These are phyloP conservation scores for Girardia tigrina DNA, from an alignment of 2,888 invertebrate genomes.

Conservation along the genomic window DNA sequence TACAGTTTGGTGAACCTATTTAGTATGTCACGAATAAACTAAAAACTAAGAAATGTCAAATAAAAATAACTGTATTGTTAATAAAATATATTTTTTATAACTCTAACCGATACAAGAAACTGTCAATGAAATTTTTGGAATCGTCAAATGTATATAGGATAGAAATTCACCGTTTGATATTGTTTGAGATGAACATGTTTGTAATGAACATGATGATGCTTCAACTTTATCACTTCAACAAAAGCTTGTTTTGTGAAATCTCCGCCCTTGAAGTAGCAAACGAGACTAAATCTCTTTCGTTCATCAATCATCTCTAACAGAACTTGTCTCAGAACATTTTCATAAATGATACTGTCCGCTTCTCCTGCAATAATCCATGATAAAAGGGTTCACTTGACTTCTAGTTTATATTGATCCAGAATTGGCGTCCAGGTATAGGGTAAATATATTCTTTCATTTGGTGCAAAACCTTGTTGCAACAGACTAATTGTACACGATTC, in stretches of 20 bases:
- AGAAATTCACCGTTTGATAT: no score
- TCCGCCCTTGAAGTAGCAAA: neutral
- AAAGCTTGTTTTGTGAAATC: neutral
- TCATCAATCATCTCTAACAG: neutral
- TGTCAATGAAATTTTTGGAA: no score
- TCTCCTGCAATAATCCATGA: neutral
- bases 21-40: no score
- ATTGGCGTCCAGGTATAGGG: neutral
- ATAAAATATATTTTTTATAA: no score
- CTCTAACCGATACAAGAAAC: no score
- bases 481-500: neutral
- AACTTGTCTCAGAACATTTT: neutral
- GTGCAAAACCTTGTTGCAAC: neutral
- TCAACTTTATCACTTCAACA: neutral
- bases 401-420: neutral
- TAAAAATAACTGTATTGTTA: no score
- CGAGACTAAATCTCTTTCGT: neutral
- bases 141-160: no score
- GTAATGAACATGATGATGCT: no score
- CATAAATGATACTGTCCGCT: neutral
- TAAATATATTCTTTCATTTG: neutral
- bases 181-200: no score
- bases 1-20: no score
- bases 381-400: neutral
- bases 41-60: no score